Base-by-base conservation (phyloP, 2,888 invertebrate species). In the Ormyrus nitidulus region DNA sequence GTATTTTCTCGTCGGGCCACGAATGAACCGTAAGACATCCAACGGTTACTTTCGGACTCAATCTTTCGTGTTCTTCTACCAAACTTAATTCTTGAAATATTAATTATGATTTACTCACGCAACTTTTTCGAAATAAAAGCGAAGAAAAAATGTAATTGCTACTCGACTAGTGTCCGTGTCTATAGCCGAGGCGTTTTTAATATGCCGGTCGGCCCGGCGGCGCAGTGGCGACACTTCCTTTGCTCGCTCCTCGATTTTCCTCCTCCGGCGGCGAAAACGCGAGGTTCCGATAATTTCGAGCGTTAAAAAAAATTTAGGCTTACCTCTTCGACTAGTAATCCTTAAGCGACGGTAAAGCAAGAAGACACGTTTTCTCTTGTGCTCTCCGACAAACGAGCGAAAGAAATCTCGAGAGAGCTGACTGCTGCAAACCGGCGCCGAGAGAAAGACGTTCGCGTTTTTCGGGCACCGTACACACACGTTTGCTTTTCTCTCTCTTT, bases 371-470 rank as follows among this genome's bases (percentile, higher is more conserved):
- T 48, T 48, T 56, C 59, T 56, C 19, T 34, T 34, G 34, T 11
- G n/a, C 65, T 73, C 62, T 51, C 48, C n/a, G 65, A 65, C 56
- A 34, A 4, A 34, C 34, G 34, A 34, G 65, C n/a, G 58, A 34
- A 66, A 66, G 34, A 11, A 51, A 66, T 74, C 34, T 65, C 46
- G 10, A 69, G 48, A 62, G 77, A 70, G 64, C 56, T 64, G 34
- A 46, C 44, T 48, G 59, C 58, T 11, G 46, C 34, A 19, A 70
- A 64, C 64, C 58, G 71, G 69, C 65, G 65, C 65, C 44, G 64
- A n/a, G 34, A 64, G 64, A 71, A 59, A 70, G 70, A 70, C 61
- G 65, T 76, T 68, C 75, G 68, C 68, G 73, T 59, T 76, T 61
- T 68, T 76, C 68, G 61, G 66, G 53, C 44, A 46, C 68, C 68